Conservation (phyloP, 2,113 vertebrate genomes). For the Bufo bufo region DNA sequence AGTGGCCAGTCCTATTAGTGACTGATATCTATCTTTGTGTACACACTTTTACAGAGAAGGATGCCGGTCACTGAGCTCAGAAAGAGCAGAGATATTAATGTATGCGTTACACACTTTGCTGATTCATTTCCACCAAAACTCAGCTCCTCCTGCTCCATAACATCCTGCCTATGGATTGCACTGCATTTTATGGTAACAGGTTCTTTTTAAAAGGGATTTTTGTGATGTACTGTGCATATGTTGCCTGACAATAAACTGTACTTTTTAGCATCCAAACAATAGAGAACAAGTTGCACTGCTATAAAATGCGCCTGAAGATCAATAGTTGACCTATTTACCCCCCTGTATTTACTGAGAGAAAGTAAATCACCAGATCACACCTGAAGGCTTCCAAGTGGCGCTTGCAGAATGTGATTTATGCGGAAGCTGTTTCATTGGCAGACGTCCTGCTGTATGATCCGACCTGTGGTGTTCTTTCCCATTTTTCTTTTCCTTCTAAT, state of each 20-base stretch:
- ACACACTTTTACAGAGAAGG: too few species aligned
- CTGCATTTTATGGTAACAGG: too few species aligned
- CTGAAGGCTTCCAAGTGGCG: background rate
- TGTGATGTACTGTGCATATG: background rate
- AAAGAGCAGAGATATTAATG: too few species aligned
- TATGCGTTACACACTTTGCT: too few species aligned
- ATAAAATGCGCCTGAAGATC: background rate
- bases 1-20: too few species aligned
- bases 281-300: too few species aligned
- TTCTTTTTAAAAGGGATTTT: background rate
- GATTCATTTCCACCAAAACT: too few species aligned
- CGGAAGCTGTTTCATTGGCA: slow-evolving; percentile 16
- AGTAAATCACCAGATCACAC: background rate
- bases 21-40: too few species aligned
- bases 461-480: background rate
- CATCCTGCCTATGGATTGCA: too few species aligned
- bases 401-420: background rate
- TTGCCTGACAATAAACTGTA: background rate
- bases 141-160: too few species aligned
- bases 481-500: slow-evolving; percentile 1
- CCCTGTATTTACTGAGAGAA: background rate
- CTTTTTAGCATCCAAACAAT: background rate
- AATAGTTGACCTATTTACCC: slow-evolving; percentile 9
- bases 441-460: background rate
- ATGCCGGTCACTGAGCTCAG: too few species aligned